Evolutionary conservation across 2,888 invertebrate species (phyloP).

Genomic region (Hydroisotoma schaefferi): DNA sequence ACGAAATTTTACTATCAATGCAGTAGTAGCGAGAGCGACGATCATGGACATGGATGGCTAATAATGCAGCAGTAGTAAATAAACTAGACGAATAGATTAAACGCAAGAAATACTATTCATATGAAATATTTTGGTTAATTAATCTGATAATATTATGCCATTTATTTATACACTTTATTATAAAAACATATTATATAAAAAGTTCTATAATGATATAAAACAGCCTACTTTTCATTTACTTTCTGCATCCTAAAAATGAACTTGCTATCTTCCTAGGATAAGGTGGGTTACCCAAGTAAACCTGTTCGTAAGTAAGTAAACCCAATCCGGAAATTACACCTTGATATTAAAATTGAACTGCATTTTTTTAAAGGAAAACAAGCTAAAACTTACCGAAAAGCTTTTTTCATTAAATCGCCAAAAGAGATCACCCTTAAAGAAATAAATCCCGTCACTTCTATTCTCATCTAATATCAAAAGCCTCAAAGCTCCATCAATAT

Average conservation of each 20-base stretch:
- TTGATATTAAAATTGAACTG: neutral
- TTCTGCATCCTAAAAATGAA: slow-evolving; percentile 9
- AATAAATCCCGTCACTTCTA: slow-evolving; percentile 10
- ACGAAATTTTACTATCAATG: no score
- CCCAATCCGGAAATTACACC: neutral
- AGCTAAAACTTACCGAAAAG: slow-evolving; percentile 16
- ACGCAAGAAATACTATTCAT: no score
- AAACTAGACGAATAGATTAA: no score
- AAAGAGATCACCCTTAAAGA: slow-evolving; percentile 22
- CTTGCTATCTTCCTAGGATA: slow-evolving; percentile 16
- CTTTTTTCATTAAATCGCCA: slow-evolving; percentile 31
- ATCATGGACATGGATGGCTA: no score
- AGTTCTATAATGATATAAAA: no score
- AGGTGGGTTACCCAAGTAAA: slow-evolving; percentile 22
- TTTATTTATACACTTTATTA: no score
- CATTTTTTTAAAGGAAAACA: neutral
- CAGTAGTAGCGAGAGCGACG: no score
- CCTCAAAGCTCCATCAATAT: slow-evolving; percentile 72
- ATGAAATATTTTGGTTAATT: no score
- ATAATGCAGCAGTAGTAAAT: no score
- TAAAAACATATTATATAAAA: no score
- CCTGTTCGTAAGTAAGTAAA: slow-evolving; percentile 9
- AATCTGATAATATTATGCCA: no score
- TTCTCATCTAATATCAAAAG: neutral
- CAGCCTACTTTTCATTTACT: neutral